These are phyloP conservation scores for Ispidina picta DNA, from an alignment of 2,797 vertebrate genomes.

Conservation along the genomic window DNA sequence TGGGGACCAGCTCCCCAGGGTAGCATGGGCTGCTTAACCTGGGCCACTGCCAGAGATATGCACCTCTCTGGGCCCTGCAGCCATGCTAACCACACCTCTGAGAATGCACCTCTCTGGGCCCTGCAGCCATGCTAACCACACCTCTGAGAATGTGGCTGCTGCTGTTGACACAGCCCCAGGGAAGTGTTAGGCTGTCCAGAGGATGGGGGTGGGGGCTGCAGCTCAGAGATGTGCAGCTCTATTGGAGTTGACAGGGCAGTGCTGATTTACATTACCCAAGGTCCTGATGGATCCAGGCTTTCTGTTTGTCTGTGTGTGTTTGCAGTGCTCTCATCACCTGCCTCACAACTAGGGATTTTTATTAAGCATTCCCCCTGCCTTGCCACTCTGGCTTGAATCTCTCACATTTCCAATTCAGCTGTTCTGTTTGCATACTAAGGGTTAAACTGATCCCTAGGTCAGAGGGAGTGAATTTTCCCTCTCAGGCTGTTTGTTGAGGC, in stretches of 20 bases:
- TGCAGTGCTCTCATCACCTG: neutral
- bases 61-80: neutral
- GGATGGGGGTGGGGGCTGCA: neutral
- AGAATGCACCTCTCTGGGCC: neutral
- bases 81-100: neutral
- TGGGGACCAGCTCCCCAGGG: accelerated
- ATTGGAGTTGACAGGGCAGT: neutral
- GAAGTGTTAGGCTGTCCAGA: neutral
- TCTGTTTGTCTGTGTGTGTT: neutral
- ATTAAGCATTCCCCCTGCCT: neutral
- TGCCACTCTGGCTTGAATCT: neutral
- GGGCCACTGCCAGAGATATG: neutral
- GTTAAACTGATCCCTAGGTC: neutral
- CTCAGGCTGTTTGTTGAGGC: neutral
- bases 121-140: neutral
- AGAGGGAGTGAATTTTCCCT: neutral
- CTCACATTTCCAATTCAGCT: neutral
- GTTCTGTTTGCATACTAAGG: neutral
- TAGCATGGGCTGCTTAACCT: neutral
- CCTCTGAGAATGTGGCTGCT: neutral
- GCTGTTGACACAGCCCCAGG: neutral
- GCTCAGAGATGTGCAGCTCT: neutral
- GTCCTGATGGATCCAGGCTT: neutral
- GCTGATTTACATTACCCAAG: constrained; percentile 43
- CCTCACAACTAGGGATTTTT: constrained; percentile 14